Evolutionary conservation across 2,888 invertebrate species (phyloP).

Genomic region (Drosophila melanosoma): DNA sequence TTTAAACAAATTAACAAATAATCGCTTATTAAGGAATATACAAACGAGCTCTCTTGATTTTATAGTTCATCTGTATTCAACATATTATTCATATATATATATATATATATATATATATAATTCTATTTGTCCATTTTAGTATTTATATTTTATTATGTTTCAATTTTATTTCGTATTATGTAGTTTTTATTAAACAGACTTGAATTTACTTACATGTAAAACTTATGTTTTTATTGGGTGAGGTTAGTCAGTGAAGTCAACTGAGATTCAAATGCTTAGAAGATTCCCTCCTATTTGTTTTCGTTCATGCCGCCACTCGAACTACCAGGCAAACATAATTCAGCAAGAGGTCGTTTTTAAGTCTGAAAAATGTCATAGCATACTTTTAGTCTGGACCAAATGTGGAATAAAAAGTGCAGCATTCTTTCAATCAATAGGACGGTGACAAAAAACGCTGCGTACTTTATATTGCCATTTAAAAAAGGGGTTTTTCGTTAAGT

Average conservation of each 20-base stretch:
- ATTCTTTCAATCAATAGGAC: neutral
- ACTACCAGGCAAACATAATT: neutral
- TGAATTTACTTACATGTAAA: conserved; percentile 1
- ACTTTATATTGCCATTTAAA: neutral
- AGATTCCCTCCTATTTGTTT: neutral
- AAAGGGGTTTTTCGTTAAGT: neutral
- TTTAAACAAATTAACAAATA: conserved; percentile 29
- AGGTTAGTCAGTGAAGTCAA: neutral
- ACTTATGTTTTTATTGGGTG: neutral
- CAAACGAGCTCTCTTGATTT: conserved; percentile 39
- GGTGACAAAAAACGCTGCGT: neutral
- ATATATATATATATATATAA: conserved; percentile 54
- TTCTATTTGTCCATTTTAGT: conserved; percentile 57
- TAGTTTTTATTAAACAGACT: conserved; percentile 55
- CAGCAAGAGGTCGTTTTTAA: neutral
- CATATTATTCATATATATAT: conserved; percentile 52
- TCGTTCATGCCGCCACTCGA: neutral
- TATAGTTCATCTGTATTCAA: conserved; percentile 49
- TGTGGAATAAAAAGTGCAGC: too few species aligned
- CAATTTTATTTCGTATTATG: conserved; percentile 49
- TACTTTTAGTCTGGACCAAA: neutral
- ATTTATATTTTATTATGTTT: conserved; percentile 68
- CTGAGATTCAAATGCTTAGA: neutral
- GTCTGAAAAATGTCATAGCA: neutral
- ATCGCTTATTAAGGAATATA: conserved; percentile 12